Evolutionary conservation across 2,113 vertebrate genomes (phyloP).

Genomic region (Strix uralensis): DNA sequence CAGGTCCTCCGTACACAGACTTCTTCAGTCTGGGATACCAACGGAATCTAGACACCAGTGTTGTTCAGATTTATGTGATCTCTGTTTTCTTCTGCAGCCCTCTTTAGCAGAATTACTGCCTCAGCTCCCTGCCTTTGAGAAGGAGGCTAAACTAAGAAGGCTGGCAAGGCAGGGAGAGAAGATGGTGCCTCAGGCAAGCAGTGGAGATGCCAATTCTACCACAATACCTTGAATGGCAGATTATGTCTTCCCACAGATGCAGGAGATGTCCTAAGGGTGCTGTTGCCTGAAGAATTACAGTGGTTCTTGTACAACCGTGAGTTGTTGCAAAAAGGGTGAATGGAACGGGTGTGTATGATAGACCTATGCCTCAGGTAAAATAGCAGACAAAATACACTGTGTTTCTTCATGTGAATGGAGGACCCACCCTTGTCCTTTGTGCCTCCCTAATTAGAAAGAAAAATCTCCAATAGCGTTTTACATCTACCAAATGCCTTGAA

Average conservation of each 20-base stretch:
- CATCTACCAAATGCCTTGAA: background rate
- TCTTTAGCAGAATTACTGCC: background rate
- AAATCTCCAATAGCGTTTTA: background rate
- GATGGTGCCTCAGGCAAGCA: slow-evolving; percentile 21
- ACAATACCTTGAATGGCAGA: slow-evolving; percentile 53
- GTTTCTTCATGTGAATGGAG: background rate
- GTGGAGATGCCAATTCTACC: slow-evolving; percentile 46
- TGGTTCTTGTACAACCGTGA: background rate
- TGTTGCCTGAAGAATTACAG: slow-evolving; percentile 24
- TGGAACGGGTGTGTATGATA: background rate
- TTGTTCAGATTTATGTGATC: background rate
- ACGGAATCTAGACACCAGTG: background rate
- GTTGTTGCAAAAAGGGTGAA: background rate
- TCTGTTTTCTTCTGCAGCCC: background rate
- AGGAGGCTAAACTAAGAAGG: background rate
- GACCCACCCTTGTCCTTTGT: background rate
- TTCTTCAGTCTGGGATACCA: background rate
- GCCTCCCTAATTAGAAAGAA: background rate
- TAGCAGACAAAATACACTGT: background rate
- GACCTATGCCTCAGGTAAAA: background rate
- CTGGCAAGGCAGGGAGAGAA: background rate
- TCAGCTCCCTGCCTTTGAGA: background rate
- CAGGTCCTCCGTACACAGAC: background rate
- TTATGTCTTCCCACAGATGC: slow-evolving; percentile 35
- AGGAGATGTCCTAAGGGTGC: slow-evolving; percentile 40